Evolutionary conservation across 2,113 vertebrate genomes (phyloP).

Genomic region (Rhabdornis inornatus): DNA sequence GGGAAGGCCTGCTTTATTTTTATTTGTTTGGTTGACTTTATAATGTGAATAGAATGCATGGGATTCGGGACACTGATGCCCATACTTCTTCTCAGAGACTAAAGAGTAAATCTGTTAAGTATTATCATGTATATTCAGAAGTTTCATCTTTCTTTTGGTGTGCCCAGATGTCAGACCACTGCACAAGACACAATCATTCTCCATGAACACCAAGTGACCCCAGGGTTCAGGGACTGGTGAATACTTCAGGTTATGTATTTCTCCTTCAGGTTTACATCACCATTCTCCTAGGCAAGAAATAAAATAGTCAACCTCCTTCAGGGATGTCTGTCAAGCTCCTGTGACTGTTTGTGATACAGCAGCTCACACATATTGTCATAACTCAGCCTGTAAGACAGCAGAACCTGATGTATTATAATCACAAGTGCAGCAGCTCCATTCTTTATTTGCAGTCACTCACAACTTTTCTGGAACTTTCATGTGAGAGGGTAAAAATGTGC

Average conservation of each 20-base stretch:
- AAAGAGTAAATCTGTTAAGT: background rate
- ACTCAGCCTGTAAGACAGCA: background rate
- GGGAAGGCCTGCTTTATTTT: background rate
- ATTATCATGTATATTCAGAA: background rate
- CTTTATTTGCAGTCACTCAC: background rate
- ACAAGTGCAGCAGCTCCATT: background rate
- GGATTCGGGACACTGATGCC: background rate
- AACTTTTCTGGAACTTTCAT: background rate
- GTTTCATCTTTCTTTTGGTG: background rate
- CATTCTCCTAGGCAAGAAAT: background rate
- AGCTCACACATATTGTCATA: background rate
- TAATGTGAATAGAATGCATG: background rate
- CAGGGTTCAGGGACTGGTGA: background rate
- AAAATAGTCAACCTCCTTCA: background rate
- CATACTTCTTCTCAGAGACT: background rate
- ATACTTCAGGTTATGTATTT: background rate
- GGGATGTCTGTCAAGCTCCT: background rate
- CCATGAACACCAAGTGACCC: background rate
- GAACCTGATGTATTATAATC: background rate
- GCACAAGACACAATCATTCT: background rate
- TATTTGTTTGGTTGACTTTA: background rate
- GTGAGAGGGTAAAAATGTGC: background rate
- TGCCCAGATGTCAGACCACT: background rate
- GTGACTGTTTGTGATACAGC: background rate
- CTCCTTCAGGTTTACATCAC: background rate